These are phyloP conservation scores for Jaculus jaculus DNA, from an alignment of 2,113 vertebrate genomes.

Conservation along the genomic window DNA sequence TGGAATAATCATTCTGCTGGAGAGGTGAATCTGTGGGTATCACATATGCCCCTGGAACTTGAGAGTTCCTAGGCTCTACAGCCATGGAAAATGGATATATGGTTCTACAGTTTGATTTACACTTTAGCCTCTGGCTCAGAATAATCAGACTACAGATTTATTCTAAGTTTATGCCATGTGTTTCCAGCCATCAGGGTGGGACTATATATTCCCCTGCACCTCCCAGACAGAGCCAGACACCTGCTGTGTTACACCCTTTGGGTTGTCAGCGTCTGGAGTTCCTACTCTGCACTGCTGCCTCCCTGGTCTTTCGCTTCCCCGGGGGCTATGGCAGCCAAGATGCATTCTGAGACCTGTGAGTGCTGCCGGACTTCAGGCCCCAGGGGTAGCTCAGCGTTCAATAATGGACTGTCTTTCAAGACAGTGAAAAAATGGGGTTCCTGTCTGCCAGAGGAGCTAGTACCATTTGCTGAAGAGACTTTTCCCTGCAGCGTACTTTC, in stretches of 20 bases:
- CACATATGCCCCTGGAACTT: background rate
- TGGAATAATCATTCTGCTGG: too few species aligned
- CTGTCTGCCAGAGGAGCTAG: background rate
- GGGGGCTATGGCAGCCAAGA: background rate
- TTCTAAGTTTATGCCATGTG: background rate
- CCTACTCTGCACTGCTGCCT: background rate
- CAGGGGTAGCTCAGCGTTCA: background rate
- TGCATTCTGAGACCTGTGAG: background rate
- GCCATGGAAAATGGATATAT: background rate
- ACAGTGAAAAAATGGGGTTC: background rate
- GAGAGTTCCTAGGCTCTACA: background rate
- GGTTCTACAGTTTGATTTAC: background rate
- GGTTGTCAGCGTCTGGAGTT: background rate
- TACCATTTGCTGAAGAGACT: background rate
- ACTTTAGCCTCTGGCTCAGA: background rate
- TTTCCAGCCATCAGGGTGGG: background rate
- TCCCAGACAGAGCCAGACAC: background rate
- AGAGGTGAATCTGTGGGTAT: background rate
- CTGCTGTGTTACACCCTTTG: background rate
- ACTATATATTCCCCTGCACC: background rate
- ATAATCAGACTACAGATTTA: background rate
- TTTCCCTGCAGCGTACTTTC: background rate
- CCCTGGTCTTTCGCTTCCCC: background rate
- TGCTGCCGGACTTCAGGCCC: background rate
- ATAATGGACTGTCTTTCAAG: background rate